Evolutionary conservation across 2,797 vertebrate genomes (phyloP).

Genomic region (Pachyuromys duprasi): DNA sequence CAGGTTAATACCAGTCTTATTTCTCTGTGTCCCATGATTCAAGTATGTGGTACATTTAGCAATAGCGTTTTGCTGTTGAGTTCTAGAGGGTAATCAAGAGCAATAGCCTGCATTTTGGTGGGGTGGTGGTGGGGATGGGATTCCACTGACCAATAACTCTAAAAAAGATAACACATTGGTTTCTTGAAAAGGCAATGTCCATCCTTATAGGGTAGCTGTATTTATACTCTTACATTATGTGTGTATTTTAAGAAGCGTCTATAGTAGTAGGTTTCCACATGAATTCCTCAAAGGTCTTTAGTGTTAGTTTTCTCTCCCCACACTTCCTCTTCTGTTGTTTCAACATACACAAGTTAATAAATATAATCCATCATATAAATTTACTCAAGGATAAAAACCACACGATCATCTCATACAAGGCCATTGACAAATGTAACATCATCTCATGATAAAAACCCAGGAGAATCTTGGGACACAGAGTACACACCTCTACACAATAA

Average conservation of each 20-base stretch:
- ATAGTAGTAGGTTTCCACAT: neutral
- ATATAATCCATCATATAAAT: neutral
- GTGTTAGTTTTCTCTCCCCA: neutral
- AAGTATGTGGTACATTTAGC: neutral
- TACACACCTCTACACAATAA: neutral
- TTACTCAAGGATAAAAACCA: neutral
- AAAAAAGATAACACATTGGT: neutral
- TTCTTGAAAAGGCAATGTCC: neutral
- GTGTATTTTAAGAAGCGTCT: neutral
- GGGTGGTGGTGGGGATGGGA: neutral
- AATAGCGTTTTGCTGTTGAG: neutral
- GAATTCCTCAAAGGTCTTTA: neutral
- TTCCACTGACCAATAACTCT: neutral
- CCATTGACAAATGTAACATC: neutral
- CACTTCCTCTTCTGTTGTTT: neutral
- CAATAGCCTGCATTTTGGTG: neutral
- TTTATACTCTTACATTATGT: neutral
- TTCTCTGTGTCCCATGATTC: neutral
- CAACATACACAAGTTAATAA: neutral
- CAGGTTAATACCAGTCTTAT: neutral
- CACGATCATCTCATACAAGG: neutral
- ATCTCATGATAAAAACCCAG: neutral
- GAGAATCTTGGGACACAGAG: neutral
- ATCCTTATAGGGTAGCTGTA: neutral
- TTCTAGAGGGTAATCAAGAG: neutral